Evolutionary conservation across 2,888 invertebrate genomes (phyloP), one percentile per base, ranked within the genome.

Genomic region (Phyto melanocephala): DNA sequence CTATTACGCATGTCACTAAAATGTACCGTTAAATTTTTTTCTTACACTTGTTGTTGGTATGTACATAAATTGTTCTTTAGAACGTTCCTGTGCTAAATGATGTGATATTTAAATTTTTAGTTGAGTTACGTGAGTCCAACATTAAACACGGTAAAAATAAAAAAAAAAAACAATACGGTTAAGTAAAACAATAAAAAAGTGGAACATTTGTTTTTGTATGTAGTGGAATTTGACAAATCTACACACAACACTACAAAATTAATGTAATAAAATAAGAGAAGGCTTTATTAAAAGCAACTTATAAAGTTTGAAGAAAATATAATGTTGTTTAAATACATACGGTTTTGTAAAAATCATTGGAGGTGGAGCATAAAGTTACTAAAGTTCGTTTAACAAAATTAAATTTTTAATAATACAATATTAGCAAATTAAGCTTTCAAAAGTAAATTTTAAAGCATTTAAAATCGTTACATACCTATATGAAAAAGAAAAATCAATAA

Each of bases 111-210:
- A 58, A 40, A 24, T 15, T 40, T 45, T 82, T 71, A 82, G 82
- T 82, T 75, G 78, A 82, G 79, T 58, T 75, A 67, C 78, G 79
- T 60, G 82, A 79, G 81, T 74, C 54, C 50, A 74, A 67, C 60
- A 37, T 45, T 79, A 71, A 79, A 60, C 82, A 70, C 63, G 40
- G 33, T 22, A 28, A 24, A 54, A 50, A 24, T 60, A 70, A 33
- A 6, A 17, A 28, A 3, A 28, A 28, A 20, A 65, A 63, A 33
- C 45, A 42, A n/a, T 37, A 42, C 13, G 47, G 37, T 11, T 20
- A 42, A 50, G 28, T 22, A 45, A 50, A 28, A 0, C 52, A 42
- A 40, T 47, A 62, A 35, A 67, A 40, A 60, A 75, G 52, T 82
- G 58, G 74, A 82, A 60, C 71, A 71, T 47, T 70, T 52, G 65